Conservation (phyloP, 2,113 vertebrate species). For the Rhipidura dahli region DNA sequence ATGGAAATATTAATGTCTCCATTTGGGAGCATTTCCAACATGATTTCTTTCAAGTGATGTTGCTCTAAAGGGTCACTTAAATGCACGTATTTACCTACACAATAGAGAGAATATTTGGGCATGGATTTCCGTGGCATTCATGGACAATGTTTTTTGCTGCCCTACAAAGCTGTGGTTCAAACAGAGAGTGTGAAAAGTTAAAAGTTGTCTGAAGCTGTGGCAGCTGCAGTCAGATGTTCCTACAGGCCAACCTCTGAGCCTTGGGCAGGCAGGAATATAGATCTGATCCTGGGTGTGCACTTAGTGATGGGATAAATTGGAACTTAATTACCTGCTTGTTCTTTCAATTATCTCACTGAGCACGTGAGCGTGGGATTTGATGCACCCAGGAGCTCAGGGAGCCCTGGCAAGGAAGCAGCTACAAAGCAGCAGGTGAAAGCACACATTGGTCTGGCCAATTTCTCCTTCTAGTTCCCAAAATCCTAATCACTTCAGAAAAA, state of each 20-base stretch:
- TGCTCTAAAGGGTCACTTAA: background rate
- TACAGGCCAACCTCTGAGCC: background rate
- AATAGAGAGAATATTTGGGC: background rate
- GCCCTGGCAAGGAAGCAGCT: background rate
- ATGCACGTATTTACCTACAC: background rate
- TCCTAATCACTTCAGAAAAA: background rate
- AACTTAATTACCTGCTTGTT: background rate
- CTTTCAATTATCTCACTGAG: background rate
- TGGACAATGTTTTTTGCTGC: background rate
- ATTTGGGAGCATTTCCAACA: background rate
- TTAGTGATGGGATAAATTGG: background rate
- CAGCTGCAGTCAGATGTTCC: background rate
- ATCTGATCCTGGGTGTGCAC: background rate
- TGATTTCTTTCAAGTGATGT: background rate
- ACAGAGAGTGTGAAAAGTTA: background rate
- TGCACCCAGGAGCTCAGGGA: background rate
- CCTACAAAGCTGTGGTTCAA: background rate
- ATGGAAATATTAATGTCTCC: background rate
- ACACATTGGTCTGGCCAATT: background rate
- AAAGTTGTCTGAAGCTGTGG: background rate
- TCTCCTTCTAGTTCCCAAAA: background rate
- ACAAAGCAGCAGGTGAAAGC: background rate
- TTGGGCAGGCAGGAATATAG: background rate
- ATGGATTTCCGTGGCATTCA: background rate
- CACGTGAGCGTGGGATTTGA: fast-evolving